Percentiles rank a stretch among this genome's conserved stretches.
Conservation (phyloP, 2,113 vertebrate species). For the Apteryx mantelli region DNA sequence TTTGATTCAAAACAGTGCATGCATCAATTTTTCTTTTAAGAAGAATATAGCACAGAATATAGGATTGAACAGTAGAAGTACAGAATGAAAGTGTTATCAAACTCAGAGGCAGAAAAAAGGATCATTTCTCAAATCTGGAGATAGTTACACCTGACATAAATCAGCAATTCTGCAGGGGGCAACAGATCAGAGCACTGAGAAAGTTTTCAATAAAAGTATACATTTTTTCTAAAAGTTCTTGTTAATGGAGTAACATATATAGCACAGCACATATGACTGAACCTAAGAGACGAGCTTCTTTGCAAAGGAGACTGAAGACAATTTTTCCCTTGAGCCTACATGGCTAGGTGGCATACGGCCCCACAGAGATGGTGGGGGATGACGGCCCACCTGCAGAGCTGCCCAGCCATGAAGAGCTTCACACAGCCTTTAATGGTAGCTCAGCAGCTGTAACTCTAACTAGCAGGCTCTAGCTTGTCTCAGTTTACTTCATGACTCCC, state of each 20-base stretch:
- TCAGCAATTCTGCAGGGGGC: not conserved
- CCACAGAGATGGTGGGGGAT: not conserved
- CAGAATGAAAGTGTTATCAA: not conserved
- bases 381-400: not conserved
- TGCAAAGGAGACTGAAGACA: not conserved
- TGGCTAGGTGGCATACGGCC: not conserved
- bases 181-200: not conserved
- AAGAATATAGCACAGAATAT: not conserved
- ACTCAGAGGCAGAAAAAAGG: not conserved
- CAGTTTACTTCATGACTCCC: not conserved
- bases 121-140: not conserved
- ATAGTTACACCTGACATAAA: accelerated
- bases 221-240: not conserved
- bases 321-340: not conserved
- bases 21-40: not conserved
- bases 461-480: not conserved
- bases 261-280: not conserved
- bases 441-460: not conserved
- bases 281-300: not conserved
- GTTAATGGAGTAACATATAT: not conserved
- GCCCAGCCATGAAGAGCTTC: not conserved
- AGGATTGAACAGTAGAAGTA: not conserved
- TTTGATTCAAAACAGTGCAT: not conserved
- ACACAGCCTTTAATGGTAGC: not conserved
- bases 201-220: not conserved